These are phyloP conservation scores for Augochlorella aurata DNA, from an alignment of 2,888 invertebrate genomes.

Conservation along the genomic window DNA sequence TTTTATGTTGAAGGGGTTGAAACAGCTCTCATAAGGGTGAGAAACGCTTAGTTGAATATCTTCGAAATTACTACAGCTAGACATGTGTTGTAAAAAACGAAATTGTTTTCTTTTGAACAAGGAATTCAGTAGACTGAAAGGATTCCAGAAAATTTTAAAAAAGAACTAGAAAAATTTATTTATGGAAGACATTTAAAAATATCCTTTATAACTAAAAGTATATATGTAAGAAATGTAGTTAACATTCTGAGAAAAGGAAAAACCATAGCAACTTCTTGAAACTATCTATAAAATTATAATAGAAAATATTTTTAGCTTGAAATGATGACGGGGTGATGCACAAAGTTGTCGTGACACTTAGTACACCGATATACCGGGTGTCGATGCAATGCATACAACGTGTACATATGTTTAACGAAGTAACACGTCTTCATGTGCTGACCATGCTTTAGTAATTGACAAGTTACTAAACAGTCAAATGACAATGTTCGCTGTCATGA, in stretches of 20 bases:
- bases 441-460: slow-evolving; percentile 8
- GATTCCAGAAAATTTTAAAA: too few species aligned
- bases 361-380: background rate
- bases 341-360: background rate
- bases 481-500: background rate
- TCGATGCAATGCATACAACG: background rate
- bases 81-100: too few species aligned
- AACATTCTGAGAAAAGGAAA: too few species aligned
- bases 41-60: too few species aligned
- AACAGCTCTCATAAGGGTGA: too few species aligned
- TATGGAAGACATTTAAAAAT: too few species aligned
- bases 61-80: too few species aligned
- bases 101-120: too few species aligned
- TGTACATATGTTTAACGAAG: slow-evolving; percentile 3
- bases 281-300: background rate
- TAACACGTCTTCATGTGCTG: slow-evolving; percentile 6
- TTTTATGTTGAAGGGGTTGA: too few species aligned
- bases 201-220: background rate
- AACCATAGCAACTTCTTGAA: too few species aligned
- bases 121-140: too few species aligned
- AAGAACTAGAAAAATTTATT: too few species aligned
- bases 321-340: background rate
- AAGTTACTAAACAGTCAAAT: background rate
- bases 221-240: background rate
- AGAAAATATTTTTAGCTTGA: background rate